Evolutionary conservation across 2,113 vertebrate species (phyloP).

Genomic region (Meriones unguiculatus): DNA sequence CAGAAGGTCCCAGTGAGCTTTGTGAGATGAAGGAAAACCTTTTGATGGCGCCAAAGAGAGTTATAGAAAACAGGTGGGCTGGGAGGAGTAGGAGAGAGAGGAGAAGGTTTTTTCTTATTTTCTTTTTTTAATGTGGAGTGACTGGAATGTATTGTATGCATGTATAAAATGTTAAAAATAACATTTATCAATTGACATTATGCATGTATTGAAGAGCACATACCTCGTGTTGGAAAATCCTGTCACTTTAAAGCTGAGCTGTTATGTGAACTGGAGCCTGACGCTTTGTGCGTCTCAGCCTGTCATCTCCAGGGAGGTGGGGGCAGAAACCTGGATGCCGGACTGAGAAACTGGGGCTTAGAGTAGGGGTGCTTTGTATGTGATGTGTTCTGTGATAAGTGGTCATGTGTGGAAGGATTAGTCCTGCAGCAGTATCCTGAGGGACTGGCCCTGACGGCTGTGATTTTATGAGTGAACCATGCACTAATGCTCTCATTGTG

Average conservation of each 20-base stretch:
- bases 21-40: neutral
- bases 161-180: neutral
- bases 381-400: neutral
- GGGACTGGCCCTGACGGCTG: neutral
- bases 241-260: neutral
- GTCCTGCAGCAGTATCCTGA: neutral
- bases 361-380: neutral
- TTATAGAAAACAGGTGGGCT: neutral
- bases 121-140: neutral
- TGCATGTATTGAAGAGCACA: neutral
- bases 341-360: neutral
- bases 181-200: neutral
- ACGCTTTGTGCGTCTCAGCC: neutral
- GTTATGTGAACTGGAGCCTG: neutral
- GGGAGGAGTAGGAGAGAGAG: neutral
- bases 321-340: rapidly evolving
- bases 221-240: neutral
- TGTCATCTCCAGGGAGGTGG: neutral
- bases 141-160: no score
- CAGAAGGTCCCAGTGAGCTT: neutral
- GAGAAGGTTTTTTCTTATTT: neutral
- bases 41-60: neutral
- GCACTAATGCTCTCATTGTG: neutral
- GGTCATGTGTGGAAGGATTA: neutral
- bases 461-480: neutral